These are phyloP conservation scores for Agrotis clavis DNA, from an alignment of 2,888 invertebrate genomes.

Conservation along the genomic window DNA sequence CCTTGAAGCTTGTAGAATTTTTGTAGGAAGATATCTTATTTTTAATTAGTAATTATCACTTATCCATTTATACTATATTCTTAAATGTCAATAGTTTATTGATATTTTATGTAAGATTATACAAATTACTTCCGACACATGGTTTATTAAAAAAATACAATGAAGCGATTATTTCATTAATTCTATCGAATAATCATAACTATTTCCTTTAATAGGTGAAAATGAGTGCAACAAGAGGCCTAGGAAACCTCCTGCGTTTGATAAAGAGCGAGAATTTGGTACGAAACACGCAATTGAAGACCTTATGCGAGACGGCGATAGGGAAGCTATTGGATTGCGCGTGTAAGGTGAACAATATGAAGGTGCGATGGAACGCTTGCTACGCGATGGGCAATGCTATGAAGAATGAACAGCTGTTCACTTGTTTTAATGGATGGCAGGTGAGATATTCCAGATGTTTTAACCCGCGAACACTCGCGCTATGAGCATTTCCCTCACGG, in stretches of 20 bases:
- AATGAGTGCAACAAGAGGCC: conserved; percentile 95
- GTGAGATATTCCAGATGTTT: conserved; percentile 66
- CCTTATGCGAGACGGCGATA: conserved; percentile 91
- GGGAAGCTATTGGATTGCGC: conserved; percentile 93
- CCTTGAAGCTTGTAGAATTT: conserved; percentile 1
- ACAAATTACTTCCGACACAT: neutral
- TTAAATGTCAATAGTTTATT: neutral
- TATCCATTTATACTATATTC: neutral
- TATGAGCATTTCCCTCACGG: no score
- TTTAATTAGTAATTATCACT: neutral
- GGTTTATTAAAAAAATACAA: neutral
- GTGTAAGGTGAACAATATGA: conserved; percentile 94
- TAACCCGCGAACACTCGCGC: no score
- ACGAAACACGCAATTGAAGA: conserved; percentile 86
- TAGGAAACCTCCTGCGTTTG: conserved; percentile 95
- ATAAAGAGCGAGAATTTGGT: conserved; percentile 89
- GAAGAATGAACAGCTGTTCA: conserved; percentile 91
- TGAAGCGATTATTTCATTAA: neutral
- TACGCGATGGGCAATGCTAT: conserved; percentile 96
- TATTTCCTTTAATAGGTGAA: conserved; percentile 81
- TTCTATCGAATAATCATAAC: conserved; percentile 2
- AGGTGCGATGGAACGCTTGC: conserved; percentile 98
- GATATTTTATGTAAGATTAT: no score
- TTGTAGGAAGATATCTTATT: neutral
- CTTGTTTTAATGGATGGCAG: conserved; percentile 90